phyloP scores from a whole-genome alignment of 2,888 invertebrate species.

The Aphodius granarius region DNA sequence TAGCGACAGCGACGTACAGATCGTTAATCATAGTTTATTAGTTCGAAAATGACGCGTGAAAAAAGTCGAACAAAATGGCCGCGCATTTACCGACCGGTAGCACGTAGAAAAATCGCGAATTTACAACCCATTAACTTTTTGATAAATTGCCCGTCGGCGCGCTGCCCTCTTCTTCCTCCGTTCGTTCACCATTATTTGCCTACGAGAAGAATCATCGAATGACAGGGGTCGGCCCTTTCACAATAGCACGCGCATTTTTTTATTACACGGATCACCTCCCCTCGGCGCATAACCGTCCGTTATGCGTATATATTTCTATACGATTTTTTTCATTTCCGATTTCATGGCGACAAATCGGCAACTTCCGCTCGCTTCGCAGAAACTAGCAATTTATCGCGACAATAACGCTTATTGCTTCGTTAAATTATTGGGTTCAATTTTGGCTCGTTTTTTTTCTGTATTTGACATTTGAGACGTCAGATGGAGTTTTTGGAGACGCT shows the following conservation, averaged over 20 bases:
- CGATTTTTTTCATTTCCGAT: conserved; percentile 34
- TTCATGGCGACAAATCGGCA: conserved; percentile 41
- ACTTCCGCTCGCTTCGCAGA: conserved; percentile 39
- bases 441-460: neutral
- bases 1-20: neutral
- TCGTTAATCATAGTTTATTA: neutral
- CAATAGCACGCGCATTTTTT: conserved; percentile 32
- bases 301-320: neutral
- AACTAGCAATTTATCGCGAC: conserved; percentile 44
- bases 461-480: neutral
- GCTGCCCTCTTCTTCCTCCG: conserved; percentile 29
- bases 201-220: conserved; percentile 38
- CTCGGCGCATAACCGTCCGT: neutral
- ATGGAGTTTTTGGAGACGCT: neutral
- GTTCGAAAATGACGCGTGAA: conserved; percentile 1
- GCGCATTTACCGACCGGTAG: conserved; percentile 5
- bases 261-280: neutral
- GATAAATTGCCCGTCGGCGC: conserved; percentile 55
- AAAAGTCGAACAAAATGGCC: conserved; percentile 14
- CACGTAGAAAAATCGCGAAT: conserved; percentile 52
- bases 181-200: conserved; percentile 31
- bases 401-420: conserved; percentile 43
- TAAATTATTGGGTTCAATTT: neutral
- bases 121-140: conserved; percentile 64
- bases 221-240: conserved; percentile 22